Conservation (phyloP, 1,140 invertebrate genomes). For the Wasmannia auropunctata region DNA sequence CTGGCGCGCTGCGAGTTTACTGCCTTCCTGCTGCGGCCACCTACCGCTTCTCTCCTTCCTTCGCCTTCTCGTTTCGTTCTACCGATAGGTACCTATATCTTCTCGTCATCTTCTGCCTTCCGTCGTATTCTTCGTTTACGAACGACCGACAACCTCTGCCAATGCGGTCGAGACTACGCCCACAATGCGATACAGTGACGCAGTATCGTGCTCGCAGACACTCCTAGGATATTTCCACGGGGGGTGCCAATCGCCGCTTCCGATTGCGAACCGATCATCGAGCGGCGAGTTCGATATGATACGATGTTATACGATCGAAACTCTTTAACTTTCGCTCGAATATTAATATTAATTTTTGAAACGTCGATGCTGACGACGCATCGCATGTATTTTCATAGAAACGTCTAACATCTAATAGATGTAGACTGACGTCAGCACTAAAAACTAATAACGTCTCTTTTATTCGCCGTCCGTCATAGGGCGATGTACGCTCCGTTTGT, state of each 20-base stretch:
- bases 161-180: conserved; percentile 23
- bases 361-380: not conserved
- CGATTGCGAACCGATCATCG: conserved; percentile 4
- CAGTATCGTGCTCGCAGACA: conserved; percentile 17
- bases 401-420: not conserved
- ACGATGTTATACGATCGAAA: not conserved
- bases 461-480: not conserved
- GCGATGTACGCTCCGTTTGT: not conserved
- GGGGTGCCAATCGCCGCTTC: conserved; percentile 2
- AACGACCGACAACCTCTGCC: conserved; percentile 34
- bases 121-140: conserved; percentile 47
- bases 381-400: not conserved
- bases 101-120: conserved; percentile 57
- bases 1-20: conserved; percentile 73
- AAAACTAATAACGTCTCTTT: conserved; percentile 3
- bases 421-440: not conserved
- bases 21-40: conserved; percentile 77
- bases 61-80: conserved; percentile 46
- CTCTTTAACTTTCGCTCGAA: not conserved
- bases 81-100: conserved; percentile 50
- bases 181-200: conserved; percentile 12
- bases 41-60: conserved; percentile 68
- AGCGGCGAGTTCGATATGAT: not conserved
- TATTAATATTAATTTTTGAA: not conserved
- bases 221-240: conserved; percentile 37